phyloP scores from a whole-genome alignment of 2,888 invertebrate species.

The Drosophila cracens region DNA sequence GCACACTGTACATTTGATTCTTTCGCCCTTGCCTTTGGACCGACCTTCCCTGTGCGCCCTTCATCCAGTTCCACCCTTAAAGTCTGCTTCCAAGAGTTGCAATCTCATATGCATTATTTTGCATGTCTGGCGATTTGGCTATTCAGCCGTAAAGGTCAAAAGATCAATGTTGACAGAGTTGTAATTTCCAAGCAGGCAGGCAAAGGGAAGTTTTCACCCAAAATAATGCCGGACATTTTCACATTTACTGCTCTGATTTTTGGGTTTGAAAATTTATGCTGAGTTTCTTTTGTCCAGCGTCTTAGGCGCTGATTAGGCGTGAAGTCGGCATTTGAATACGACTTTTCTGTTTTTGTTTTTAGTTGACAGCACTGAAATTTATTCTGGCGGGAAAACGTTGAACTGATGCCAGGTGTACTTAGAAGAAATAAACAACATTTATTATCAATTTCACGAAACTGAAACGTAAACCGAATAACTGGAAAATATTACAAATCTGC shows the following conservation, averaged over 20 bases:
- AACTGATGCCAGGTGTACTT: conserved; percentile 27
- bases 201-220: conserved; percentile 39
- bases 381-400: conserved; percentile 64
- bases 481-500: neutral
- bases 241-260: conserved; percentile 68
- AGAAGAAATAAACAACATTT: neutral
- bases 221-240: conserved; percentile 45
- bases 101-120: conserved; percentile 78
- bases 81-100: conserved; percentile 37
- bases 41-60: conserved; percentile 51
- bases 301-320: conserved; percentile 73
- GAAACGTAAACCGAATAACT: neutral
- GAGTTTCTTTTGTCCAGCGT: conserved; percentile 60
- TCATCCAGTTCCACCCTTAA: conserved; percentile 67
- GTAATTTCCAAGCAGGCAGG: conserved; percentile 41
- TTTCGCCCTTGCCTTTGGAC: conserved; percentile 3
- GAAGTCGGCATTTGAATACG: conserved; percentile 76
- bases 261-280: conserved; percentile 55
- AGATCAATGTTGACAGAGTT: conserved; percentile 76
- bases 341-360: conserved; percentile 33
- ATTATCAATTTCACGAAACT: neutral
- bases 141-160: conserved; percentile 82
- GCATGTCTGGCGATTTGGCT: conserved; percentile 76
- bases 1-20: conserved; percentile 8
- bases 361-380: conserved; percentile 28